Evolutionary conservation across 2,113 vertebrate species (phyloP).

Genomic region (Dipodomys spectabilis): DNA sequence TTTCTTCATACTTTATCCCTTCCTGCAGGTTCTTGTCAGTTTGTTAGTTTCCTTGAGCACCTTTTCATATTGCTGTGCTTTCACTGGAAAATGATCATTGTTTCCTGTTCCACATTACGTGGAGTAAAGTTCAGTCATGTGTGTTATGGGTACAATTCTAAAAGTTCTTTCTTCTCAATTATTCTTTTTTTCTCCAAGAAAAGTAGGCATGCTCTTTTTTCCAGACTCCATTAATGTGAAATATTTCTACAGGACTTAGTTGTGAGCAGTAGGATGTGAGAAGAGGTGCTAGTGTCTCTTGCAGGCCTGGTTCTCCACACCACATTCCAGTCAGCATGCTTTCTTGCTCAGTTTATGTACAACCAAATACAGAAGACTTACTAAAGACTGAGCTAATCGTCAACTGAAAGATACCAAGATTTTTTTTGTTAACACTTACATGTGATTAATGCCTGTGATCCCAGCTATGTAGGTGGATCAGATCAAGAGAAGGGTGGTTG

Average conservation of each 20-base stretch:
- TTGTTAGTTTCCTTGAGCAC: neutral
- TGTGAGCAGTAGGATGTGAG: neutral
- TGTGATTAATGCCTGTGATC: too few species aligned
- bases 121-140: neutral
- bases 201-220: neutral
- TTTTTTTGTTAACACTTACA: too few species aligned
- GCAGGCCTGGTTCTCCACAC: neutral
- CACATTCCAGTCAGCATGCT: neutral
- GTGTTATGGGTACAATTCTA: neutral
- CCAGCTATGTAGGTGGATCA: too few species aligned
- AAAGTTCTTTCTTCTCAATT: neutral
- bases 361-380: neutral
- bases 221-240: neutral
- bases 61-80: neutral
- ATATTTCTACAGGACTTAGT: neutral
- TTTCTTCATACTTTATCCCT: neutral
- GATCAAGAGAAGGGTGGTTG: too few species aligned
- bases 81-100: neutral
- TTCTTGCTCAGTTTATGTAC: neutral
- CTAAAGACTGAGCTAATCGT: neutral
- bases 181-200: neutral
- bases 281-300: neutral
- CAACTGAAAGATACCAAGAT: too few species aligned
- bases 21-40: neutral
- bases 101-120: neutral